These are phyloP conservation scores for Toxotes lorentzi DNA, from an alignment of 2,797 vertebrate species.

Conservation along the genomic window DNA sequence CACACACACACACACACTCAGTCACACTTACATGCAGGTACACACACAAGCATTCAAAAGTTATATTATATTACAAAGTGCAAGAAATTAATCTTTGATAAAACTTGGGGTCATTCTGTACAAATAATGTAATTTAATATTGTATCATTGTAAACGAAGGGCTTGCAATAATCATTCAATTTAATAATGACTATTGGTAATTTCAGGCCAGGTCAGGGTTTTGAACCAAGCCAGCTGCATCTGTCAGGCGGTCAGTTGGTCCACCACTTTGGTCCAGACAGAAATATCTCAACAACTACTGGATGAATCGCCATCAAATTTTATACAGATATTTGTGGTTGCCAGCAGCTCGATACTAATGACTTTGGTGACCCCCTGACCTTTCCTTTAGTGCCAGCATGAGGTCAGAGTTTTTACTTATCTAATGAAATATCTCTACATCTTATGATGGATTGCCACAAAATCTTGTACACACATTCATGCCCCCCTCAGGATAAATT, in stretches of 20 bases:
- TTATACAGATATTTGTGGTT: neutral
- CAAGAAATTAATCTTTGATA: slow-evolving; percentile 24
- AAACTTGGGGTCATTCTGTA: neutral
- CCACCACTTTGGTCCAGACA: neutral
- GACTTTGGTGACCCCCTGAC: neutral
- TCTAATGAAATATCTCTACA: neutral
- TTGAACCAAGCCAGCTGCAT: neutral
- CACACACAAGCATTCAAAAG: slow-evolving; percentile 18
- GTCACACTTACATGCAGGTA: slow-evolving; percentile 12
- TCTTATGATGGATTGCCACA: neutral
- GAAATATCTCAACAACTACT: neutral
- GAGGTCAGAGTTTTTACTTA: neutral
- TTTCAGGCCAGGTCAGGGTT: no score
- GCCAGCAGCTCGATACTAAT: neutral
- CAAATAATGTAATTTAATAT: slow-evolving; percentile 5
- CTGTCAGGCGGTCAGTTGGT: neutral
- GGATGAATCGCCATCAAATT: neutral
- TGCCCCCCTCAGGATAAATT: neutral
- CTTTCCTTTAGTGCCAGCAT: neutral
- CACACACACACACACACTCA: neutral
- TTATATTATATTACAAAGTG: slow-evolving; percentile 38
- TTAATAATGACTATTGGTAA: no score
- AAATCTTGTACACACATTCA: neutral
- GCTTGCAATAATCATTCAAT: neutral
- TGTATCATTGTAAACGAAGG: slow-evolving; percentile 1